phyloP scores from a whole-genome alignment of 1,140 invertebrate species.

The Tribolium castaneum region DNA sequence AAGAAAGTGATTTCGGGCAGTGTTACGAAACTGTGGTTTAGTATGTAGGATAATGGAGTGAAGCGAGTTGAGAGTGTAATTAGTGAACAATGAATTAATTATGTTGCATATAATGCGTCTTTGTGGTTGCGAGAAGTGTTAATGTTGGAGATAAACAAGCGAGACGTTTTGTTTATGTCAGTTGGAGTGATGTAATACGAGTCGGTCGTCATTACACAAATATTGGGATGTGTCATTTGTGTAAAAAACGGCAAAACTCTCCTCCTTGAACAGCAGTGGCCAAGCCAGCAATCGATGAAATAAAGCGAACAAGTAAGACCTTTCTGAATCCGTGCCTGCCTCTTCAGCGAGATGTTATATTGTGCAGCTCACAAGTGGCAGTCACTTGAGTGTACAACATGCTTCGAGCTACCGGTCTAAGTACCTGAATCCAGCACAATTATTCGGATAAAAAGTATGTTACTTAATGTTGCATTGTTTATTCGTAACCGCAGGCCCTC shows the following conservation, averaged over 20 bases:
- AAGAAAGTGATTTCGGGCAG: constrained; percentile 12
- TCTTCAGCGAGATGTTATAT: constrained; percentile 14
- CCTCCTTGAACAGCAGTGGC: background rate
- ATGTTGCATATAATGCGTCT: constrained; percentile 26
- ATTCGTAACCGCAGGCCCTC: constrained; percentile 23
- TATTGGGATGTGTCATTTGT: background rate
- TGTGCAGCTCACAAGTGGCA: constrained; percentile 22
- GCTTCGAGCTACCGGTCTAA: constrained; percentile 22
- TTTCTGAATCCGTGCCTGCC: background rate
- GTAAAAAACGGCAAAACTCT: background rate
- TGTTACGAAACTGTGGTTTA: background rate
- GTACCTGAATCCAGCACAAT: constrained; percentile 28
- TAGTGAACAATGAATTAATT: constrained; percentile 34
- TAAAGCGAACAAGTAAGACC: background rate
- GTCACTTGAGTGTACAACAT: background rate
- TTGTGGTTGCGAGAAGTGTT: constrained; percentile 14
- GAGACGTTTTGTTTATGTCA: constrained; percentile 12
- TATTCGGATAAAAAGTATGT: constrained; percentile 27
- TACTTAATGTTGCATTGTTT: constrained; percentile 33
- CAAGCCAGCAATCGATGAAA: background rate
- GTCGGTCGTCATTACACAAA: background rate
- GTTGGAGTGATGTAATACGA: constrained; percentile 10
- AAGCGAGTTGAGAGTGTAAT: constrained; percentile 5
- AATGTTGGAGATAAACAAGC: constrained; percentile 15
- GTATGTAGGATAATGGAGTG: background rate